Base-by-base conservation (phyloP, 2,888 invertebrate species). In the Pomacea canaliculata region DNA sequence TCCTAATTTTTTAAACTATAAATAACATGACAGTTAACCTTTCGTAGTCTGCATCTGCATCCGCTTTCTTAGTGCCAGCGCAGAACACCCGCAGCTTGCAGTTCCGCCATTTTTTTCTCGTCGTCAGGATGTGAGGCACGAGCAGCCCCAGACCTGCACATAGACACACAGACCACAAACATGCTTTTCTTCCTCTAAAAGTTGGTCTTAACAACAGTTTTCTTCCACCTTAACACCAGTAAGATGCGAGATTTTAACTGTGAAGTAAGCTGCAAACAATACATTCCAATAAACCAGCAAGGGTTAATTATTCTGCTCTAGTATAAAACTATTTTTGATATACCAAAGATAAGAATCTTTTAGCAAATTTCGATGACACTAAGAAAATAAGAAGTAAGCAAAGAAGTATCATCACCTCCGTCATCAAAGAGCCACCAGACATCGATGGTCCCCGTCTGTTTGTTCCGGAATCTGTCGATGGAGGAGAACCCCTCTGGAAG, bases 381-480 rank as follows among this genome's bases (percentile, higher is more conserved):
- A 1, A 10, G 56, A 1, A 49, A 18, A 69, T 16, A 70, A 8
- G 60, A 13, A 70, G n/a, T 65, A 3, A 66, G 23, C n/a, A 18
- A 19, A 63, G 19, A 10, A 77, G 9, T 23, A 49, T 93, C 7
- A 10, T 92, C 91, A 97, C 97, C 97, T 90, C 98, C 98, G 88
- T 98, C 98, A 88, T 99, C 98, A 89, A 97, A 98, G 0, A 99
- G 92, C 98, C 98, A 98, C 97, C 97, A 98, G 19, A 98, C 97
- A 91, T 98, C 97, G 82, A 98, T 97, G 7, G 95, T 94, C 48
- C 95, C 95, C 83, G 94, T 93, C 87, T 96, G 79, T 48, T 77
- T 79, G 23, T 71, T 37, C 18, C 79, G 79, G 78, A 83, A 84
- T 19, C 77, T 69, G 75, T 80, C 80, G 73, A 82, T 75, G 12